phyloP scores from a whole-genome alignment of 2,888 invertebrate species.

The Epistrophe grossulariae region DNA sequence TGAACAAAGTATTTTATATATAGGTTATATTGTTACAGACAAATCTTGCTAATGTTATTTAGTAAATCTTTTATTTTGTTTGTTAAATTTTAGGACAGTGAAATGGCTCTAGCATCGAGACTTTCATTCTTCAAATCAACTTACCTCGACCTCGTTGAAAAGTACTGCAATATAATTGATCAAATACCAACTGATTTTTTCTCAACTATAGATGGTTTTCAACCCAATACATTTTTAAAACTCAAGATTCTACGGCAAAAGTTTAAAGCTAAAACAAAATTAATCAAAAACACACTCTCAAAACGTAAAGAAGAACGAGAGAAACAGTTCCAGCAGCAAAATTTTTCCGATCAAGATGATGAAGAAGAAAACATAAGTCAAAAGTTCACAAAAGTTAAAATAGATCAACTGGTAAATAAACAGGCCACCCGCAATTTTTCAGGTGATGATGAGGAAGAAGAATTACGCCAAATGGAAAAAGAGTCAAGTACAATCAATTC shows the following conservation, averaged over 20 bases:
- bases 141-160: conserved; percentile 87
- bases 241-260: conserved; percentile 86
- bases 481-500: neutral
- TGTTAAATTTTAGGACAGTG: conserved; percentile 76
- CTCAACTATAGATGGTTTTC: conserved; percentile 87
- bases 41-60: too few relatives aligned
- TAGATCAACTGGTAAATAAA: conserved; percentile 19
- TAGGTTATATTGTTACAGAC: too few relatives aligned
- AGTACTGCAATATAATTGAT: conserved; percentile 86
- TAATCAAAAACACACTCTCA: conserved; percentile 81
- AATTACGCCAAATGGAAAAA: conserved; percentile 78
- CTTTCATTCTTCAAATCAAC: conserved; percentile 84
- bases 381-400: conserved; percentile 79
- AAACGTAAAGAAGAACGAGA: conserved; percentile 72
- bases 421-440: conserved; percentile 69
- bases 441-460: conserved; percentile 79
- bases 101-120: conserved; percentile 77
- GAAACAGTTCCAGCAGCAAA: conserved; percentile 60
- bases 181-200: conserved; percentile 87
- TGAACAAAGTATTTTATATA: too few relatives aligned
- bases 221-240: conserved; percentile 85
- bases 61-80: neutral
- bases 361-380: conserved; percentile 55
- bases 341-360: conserved; percentile 41
- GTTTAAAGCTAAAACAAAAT: conserved; percentile 85